Conservation (phyloP, 2,113 vertebrate species). For the Anguilla japonica region DNA sequence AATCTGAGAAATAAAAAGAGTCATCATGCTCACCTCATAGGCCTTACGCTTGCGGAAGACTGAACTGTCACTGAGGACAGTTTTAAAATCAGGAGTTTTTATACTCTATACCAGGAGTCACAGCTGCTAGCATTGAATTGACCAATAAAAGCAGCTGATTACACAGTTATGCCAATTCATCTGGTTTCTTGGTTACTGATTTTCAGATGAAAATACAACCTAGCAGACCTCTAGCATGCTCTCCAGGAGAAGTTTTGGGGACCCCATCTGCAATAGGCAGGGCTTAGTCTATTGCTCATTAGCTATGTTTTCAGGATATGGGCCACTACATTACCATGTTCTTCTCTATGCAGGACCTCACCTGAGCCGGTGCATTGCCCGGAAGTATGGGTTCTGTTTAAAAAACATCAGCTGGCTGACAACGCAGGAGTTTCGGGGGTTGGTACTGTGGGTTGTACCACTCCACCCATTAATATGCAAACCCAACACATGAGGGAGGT, state of each 20-base stretch:
- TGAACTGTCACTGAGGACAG: not conserved
- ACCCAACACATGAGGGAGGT: constrained; percentile 56
- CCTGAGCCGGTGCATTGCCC: constrained; percentile 48
- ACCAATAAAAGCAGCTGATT: too few relatives aligned
- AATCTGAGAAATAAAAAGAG: constrained; percentile 55
- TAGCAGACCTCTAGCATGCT: not conserved
- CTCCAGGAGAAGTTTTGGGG: not conserved
- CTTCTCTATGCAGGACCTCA: constrained; percentile 41
- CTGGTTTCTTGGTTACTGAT: not conserved
- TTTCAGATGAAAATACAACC: not conserved
- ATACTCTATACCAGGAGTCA: not conserved
- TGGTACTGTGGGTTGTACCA: not conserved
- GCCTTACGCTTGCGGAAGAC: not conserved
- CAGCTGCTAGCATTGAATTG: too few relatives aligned
- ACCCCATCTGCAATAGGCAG: not conserved
- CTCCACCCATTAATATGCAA: constrained; percentile 23
- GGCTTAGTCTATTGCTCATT: not conserved
- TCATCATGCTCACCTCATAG: constrained; percentile 2
- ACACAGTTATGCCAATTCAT: not conserved
- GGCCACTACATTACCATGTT: not conserved
- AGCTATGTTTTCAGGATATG: not conserved
- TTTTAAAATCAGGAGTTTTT: not conserved
- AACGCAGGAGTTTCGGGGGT: constrained; percentile 48
- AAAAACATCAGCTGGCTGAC: constrained; percentile 62
- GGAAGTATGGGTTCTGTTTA: constrained; percentile 53